These are phyloP conservation scores for Urocolius indicus DNA, from an alignment of 2,113 vertebrate genomes.

Conservation along the genomic window DNA sequence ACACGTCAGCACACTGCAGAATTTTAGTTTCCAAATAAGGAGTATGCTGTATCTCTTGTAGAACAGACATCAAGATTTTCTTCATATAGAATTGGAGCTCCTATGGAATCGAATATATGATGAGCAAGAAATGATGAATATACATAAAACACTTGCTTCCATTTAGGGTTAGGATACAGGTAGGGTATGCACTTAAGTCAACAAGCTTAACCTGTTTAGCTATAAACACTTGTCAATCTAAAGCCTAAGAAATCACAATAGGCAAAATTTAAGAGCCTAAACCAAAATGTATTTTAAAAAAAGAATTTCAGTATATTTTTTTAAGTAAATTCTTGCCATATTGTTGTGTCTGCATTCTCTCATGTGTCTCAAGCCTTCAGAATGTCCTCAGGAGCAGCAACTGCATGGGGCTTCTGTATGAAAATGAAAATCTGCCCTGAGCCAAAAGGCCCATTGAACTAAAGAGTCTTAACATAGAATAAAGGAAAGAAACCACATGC, in stretches of 20 bases:
- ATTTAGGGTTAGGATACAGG: background rate
- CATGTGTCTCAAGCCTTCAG: background rate
- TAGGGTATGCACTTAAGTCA: background rate
- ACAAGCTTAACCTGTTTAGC: background rate
- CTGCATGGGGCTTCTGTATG: background rate
- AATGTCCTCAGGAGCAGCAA: rapidly evolving
- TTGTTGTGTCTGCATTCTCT: background rate
- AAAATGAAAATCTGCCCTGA: background rate
- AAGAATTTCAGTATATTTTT: background rate
- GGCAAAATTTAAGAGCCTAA: background rate
- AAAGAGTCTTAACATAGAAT: background rate
- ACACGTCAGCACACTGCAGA: background rate
- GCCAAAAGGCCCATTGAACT: background rate
- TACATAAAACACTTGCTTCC: background rate
- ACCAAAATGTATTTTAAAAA: background rate
- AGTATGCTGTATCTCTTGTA: background rate
- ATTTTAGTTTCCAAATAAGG: background rate
- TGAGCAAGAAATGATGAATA: background rate
- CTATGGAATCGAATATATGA: background rate
- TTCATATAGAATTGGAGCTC: no score
- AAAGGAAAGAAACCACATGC: background rate
- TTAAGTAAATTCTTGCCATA: background rate
- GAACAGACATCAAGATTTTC: background rate
- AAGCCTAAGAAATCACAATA: background rate
- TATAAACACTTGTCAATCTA: background rate